phyloP scores from a whole-genome alignment of 2,113 vertebrate genomes.

The Rhineura floridana region DNA sequence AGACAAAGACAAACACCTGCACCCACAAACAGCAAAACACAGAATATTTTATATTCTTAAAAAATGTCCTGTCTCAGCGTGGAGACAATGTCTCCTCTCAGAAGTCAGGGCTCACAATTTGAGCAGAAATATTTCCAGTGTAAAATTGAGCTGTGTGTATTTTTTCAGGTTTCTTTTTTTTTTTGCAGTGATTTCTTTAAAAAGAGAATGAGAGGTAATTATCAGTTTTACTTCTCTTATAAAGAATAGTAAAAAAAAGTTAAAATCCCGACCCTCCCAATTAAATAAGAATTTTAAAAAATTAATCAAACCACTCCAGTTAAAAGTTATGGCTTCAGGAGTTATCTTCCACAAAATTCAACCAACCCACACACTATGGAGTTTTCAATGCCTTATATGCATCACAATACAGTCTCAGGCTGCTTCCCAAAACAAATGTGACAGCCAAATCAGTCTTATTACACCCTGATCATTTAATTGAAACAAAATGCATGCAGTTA shows the following conservation, averaged over 20 bases:
- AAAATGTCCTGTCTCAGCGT: slow-evolving; percentile 40
- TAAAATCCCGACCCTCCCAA: slow-evolving; percentile 64
- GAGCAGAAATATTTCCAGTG: slow-evolving; percentile 81
- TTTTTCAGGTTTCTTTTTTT: slow-evolving; percentile 51
- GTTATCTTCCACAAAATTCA: slow-evolving; percentile 69
- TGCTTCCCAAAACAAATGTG: neutral
- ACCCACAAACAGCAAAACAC: slow-evolving; percentile 55
- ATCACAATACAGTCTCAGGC: slow-evolving; percentile 21
- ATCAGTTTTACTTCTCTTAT: slow-evolving; percentile 73
- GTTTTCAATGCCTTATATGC: slow-evolving; percentile 42
- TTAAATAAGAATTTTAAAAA: slow-evolving; percentile 56
- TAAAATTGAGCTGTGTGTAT: slow-evolving; percentile 78
- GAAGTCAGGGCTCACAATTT: slow-evolving; percentile 70
- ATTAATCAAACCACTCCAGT: slow-evolving; percentile 70
- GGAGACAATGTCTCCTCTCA: slow-evolving; percentile 59
- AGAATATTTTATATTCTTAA: slow-evolving; percentile 35
- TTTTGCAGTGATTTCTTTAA: slow-evolving; percentile 80
- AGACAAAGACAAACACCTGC: slow-evolving; percentile 20
- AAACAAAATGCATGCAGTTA: slow-evolving; percentile 62
- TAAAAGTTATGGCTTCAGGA: slow-evolving; percentile 78
- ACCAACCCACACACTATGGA: slow-evolving; percentile 58
- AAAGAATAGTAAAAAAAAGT: slow-evolving; percentile 73
- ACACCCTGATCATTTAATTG: slow-evolving; percentile 49
- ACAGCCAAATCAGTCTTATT: slow-evolving; percentile 19
- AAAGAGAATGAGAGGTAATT: slow-evolving; percentile 81